Evolutionary conservation across 2,888 invertebrate species (phyloP), one percentile per base, ranked within the genome.

Genomic region (Fragum sueziense): DNA sequence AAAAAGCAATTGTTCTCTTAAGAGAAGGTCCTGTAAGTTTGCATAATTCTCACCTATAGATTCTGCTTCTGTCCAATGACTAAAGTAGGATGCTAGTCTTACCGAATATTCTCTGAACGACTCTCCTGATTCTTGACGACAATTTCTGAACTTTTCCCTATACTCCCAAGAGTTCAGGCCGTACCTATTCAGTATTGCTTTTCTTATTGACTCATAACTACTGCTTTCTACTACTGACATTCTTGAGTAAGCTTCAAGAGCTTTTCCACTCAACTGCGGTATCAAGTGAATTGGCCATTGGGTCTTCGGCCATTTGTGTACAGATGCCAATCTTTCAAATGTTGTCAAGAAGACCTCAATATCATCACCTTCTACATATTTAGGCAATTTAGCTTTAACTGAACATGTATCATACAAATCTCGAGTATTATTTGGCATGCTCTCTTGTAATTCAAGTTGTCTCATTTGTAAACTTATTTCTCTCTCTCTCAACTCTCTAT

Each of bases 181-280:
- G 27, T 59, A 27, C 29, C 59, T 59, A 27, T 59, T 27, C 29
- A 59, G 25, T 4, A 59, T 22, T 27, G 22, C 27, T 59, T 27
- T 27, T 27, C 7, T 59, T 3, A 59, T 59, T 27, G 17, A 59
- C 3, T 59, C 59, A 59, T 59, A 59, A 59, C 27, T 27, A 27
- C 6, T 27, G 25, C 59, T 59, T 27, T 22, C 27, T 17, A 17
- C 6, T 22, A 59, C 6, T 22, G 59, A 59, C 59, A 59, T 59
- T 59, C 27, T 3, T 4, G 59, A 59, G 17, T 59, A 59, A 22
- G 59, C 27, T 59, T 59, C 59, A 9, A 27, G 59, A 9, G 59
- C 59, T 59, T 59, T 59, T 27, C 27, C 22, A 59, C 59, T 59
- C 59, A 59, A 59, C 17, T 59, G 59, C 9, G 59, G 59, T 27